These are phyloP conservation scores for Semnornis frantzii DNA, from an alignment of 2,113 vertebrate genomes.

Conservation along the genomic window DNA sequence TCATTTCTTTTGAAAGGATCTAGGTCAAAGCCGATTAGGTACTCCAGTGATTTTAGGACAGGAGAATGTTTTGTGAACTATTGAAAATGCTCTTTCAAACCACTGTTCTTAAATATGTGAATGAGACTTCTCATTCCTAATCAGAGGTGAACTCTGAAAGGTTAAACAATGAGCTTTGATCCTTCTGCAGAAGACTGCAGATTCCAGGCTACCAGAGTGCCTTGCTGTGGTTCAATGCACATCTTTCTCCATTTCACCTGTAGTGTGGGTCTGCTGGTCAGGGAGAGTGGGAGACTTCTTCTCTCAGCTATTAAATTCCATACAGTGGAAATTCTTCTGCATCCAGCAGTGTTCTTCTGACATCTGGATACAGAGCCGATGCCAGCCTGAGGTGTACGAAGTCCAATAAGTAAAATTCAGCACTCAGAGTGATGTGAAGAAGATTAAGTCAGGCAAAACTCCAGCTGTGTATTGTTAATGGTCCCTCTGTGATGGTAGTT, in stretches of 20 bases:
- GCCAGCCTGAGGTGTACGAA: not conserved
- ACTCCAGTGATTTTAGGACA: not conserved
- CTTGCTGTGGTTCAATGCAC: not conserved
- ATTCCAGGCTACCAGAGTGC: not conserved
- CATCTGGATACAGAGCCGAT: not conserved
- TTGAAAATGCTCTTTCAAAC: not conserved
- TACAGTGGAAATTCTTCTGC: not conserved
- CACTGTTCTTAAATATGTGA: not conserved
- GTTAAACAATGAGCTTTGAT: not conserved
- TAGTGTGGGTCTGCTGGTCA: not conserved
- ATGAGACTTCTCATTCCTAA: not conserved
- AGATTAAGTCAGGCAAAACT: not conserved
- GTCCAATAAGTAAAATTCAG: not conserved
- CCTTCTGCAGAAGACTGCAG: not conserved
- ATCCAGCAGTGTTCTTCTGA: not conserved
- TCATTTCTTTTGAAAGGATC: not conserved
- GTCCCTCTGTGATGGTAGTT: not conserved
- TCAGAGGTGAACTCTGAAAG: not conserved
- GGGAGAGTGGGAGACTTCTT: not conserved
- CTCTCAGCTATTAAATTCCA: not conserved
- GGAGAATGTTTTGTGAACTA: not conserved
- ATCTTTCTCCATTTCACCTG: not conserved
- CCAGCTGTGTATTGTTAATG: not conserved
- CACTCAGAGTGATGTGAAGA: not conserved
- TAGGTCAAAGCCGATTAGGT: not conserved